Conservation (phyloP, 2,888 invertebrate species). For the Blastobasis adustella region DNA sequence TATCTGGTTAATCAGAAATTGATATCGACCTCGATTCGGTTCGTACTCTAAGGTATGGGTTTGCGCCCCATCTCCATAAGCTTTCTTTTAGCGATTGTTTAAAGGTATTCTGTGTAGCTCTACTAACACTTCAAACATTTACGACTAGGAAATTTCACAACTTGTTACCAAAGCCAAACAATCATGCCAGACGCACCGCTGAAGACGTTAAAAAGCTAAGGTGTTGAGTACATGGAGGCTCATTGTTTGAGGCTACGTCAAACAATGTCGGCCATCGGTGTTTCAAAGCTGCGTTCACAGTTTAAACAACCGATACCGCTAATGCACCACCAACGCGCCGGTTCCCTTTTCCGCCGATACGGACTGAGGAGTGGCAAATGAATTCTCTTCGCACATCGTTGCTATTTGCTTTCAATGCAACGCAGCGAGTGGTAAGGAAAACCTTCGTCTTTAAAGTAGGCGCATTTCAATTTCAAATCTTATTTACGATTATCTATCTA, state of each 20-base stretch:
- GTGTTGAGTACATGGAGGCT: slow-evolving; percentile 54
- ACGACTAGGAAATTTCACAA: slow-evolving; percentile 33
- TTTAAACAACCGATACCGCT: slow-evolving; percentile 54
- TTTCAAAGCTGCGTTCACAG: slow-evolving; percentile 49
- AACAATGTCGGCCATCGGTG: slow-evolving; percentile 50
- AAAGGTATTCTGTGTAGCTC: too few relatives aligned
- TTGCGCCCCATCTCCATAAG: too few relatives aligned
- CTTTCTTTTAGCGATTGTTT: slow-evolving; percentile 8
- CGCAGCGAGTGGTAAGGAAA: neutral
- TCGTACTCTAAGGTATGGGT: too few relatives aligned
- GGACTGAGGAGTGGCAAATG: neutral
- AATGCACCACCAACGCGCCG: slow-evolving; percentile 43
- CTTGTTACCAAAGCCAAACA: slow-evolving; percentile 41
- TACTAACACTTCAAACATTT: neutral
- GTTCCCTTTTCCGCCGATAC: slow-evolving; percentile 23
- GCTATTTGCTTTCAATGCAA: slow-evolving; percentile 2
- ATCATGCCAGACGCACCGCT: slow-evolving; percentile 37
- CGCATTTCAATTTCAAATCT: slow-evolving; percentile 3
- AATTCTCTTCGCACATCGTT: slow-evolving; percentile 1
- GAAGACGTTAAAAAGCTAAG: slow-evolving; percentile 56
- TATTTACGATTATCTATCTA: neutral
- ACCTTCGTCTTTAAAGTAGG: neutral
- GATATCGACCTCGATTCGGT: too few relatives aligned
- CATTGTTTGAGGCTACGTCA: slow-evolving; percentile 56
- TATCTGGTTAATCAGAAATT: too few relatives aligned